phyloP scores from a whole-genome alignment of 2,888 invertebrate genomes.

The Meteorus cinctellus region DNA sequence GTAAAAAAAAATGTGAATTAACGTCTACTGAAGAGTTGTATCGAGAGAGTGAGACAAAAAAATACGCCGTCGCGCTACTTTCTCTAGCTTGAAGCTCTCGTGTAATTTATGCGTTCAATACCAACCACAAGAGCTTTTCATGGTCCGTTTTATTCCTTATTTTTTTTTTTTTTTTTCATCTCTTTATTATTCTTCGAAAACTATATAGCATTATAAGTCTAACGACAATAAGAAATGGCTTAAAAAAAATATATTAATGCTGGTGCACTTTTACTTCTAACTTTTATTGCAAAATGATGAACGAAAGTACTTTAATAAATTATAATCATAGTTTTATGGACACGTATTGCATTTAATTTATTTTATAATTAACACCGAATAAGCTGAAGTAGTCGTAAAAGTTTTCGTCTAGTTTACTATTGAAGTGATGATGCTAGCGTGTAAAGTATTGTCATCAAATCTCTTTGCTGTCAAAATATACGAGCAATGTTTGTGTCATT shows the following conservation, averaged over 20 bases:
- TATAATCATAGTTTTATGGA: slow-evolving; percentile 52
- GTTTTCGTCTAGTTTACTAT: not conserved
- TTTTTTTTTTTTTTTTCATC: slow-evolving; percentile 41
- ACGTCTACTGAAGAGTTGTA: slow-evolving; percentile 31
- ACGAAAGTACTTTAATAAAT: slow-evolving; percentile 54
- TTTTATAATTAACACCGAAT: not conserved
- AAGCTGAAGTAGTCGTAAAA: not conserved
- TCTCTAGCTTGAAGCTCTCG: slow-evolving; percentile 51
- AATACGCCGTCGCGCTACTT: slow-evolving; percentile 57
- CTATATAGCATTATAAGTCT: slow-evolving; percentile 8
- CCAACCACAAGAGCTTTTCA: slow-evolving; percentile 53
- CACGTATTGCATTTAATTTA: slow-evolving; percentile 33
- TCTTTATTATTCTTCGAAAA: slow-evolving; percentile 25
- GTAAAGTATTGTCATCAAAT: slow-evolving; percentile 7
- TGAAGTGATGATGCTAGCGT: not conserved
- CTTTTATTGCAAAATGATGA: slow-evolving; percentile 60
- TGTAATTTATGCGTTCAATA: slow-evolving; percentile 66
- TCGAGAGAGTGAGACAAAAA: slow-evolving; percentile 38
- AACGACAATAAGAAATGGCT: slow-evolving; percentile 12
- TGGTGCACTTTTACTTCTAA: slow-evolving; percentile 56
- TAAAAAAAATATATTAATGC: slow-evolving; percentile 51
- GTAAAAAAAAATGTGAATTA: slow-evolving; percentile 39
- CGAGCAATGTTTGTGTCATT: not conserved
- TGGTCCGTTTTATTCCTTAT: slow-evolving; percentile 36
- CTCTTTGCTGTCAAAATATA: not conserved